Conservation (phyloP, 1,140 invertebrate species). For the Ostrea denselamellosa region DNA sequence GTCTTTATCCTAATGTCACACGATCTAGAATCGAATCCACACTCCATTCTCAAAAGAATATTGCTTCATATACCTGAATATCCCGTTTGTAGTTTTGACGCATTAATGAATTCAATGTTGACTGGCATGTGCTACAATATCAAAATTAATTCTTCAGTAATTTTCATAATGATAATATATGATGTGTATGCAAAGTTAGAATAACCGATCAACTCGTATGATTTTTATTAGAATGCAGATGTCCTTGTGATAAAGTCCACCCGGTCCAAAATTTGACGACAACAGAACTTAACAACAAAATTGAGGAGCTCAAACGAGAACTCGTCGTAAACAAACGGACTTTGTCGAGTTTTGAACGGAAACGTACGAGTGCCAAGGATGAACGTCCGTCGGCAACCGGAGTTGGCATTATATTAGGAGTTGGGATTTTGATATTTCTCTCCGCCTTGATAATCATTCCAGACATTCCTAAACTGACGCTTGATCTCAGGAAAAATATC, state of each 20-base stretch:
- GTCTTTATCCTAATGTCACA: background rate
- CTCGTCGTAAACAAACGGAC: background rate
- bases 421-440: background rate
- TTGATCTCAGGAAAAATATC: background rate
- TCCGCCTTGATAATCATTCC: background rate
- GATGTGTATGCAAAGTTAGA: background rate
- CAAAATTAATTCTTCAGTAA: too few relatives aligned
- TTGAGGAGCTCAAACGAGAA: constrained; percentile 9
- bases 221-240: background rate
- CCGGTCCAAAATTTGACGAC: background rate
- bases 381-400: constrained; percentile 22
- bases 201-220: background rate
- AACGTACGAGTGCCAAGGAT: constrained; percentile 18
- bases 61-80: too few relatives aligned
- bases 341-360: background rate
- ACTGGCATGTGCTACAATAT: too few relatives aligned
- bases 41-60: too few relatives aligned
- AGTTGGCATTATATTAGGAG: background rate
- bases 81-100: too few relatives aligned
- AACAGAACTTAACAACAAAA: background rate
- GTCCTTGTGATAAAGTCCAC: background rate
- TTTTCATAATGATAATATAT: too few relatives aligned
- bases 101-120: too few relatives aligned
- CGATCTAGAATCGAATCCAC: too few relatives aligned
- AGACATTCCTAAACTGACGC: background rate